These are phyloP conservation scores for Sapayoa aenigma DNA, from an alignment of 2,113 vertebrate genomes.

Conservation along the genomic window DNA sequence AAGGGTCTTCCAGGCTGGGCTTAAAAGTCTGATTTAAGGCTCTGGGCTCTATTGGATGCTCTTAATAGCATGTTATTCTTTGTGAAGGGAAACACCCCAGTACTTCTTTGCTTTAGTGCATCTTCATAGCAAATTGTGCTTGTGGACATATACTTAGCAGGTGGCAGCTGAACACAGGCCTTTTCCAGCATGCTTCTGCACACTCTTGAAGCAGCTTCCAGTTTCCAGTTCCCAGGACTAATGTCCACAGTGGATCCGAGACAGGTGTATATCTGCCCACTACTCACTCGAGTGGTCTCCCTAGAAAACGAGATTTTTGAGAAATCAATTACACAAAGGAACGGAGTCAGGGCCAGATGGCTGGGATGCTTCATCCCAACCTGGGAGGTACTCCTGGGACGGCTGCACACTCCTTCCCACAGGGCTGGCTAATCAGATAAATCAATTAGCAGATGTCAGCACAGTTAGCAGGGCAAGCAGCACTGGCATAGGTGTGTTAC, in stretches of 20 bases:
- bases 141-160: not conserved
- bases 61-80: not conserved
- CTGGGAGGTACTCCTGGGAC: conserved; percentile 27
- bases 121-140: not conserved
- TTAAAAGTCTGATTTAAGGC: not conserved
- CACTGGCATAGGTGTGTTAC: not conserved
- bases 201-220: not conserved
- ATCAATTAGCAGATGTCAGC: conserved; percentile 57
- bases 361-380: conserved; percentile 63
- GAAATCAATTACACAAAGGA: conserved; percentile 53
- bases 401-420: not conserved
- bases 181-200: not conserved
- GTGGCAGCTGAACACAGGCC: not conserved
- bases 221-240: rapidly evolving
- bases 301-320: not conserved
- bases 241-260: not conserved
- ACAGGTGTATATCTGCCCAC: rapidly evolving
- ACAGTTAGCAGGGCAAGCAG: conserved; percentile 33
- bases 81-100: not conserved
- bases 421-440: conserved; percentile 45
- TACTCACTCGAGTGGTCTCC: not conserved
- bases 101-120: not conserved
- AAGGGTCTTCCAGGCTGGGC: not conserved
- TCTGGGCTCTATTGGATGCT: not conserved
- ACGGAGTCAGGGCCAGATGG: conserved; percentile 60